Conservation (phyloP, 2,113 vertebrate species). For the Phodopus roborovskii region DNA sequence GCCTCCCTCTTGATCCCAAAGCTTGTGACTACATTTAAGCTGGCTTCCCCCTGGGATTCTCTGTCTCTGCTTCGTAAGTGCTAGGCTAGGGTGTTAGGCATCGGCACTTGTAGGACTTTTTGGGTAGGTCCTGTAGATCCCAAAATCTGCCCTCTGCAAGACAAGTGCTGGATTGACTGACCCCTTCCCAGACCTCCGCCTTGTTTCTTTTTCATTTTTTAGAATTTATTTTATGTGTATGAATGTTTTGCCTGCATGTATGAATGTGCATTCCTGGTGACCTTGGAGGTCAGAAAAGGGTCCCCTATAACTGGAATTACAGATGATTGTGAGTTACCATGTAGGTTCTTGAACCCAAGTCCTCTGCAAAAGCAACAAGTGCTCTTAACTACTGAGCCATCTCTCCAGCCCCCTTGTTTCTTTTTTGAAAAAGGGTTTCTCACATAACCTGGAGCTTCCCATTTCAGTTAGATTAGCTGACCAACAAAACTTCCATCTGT, state of each 20-base stretch:
- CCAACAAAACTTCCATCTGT: neutral
- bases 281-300: neutral
- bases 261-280: neutral
- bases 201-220: neutral
- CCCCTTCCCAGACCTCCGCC: neutral
- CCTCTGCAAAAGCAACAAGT: neutral
- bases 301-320: neutral
- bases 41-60: neutral
- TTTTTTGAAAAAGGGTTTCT: neutral
- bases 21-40: neutral
- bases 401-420: neutral
- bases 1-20: neutral
- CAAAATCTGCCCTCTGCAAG: neutral
- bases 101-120: neutral
- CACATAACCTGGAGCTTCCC: neutral
- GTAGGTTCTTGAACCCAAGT: neutral
- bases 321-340: neutral
- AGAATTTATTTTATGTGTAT: neutral
- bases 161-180: neutral
- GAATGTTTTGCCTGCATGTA: neutral
- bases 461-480: neutral
- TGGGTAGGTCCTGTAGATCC: neutral
- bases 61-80: neutral
- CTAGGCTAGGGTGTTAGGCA: neutral
- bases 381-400: neutral